Conservation (phyloP, 2,888 invertebrate genomes). For the Galerucella nymphaeae region DNA sequence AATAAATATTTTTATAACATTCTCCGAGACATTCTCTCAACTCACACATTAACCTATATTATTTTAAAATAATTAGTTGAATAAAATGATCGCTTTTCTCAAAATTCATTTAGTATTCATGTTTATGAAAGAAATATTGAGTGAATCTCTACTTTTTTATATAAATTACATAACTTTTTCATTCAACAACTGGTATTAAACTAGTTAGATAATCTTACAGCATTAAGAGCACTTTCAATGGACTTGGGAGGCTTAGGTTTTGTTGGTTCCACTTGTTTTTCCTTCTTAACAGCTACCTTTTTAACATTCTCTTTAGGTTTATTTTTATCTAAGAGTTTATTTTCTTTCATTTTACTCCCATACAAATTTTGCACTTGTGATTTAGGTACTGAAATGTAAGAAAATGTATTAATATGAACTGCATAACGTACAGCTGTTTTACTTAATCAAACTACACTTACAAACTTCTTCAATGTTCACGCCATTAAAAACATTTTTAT, state of each 20-base stretch:
- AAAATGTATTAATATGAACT: not conserved
- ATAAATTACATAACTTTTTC: not conserved
- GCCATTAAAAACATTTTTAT: conserved; percentile 58
- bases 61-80: too few relatives aligned
- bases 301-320: conserved; percentile 66
- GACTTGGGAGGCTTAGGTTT: conserved; percentile 76
- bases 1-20: not conserved
- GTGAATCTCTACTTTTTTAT: not conserved
- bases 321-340: conserved; percentile 68
- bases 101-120: too few relatives aligned
- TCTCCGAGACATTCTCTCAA: too few relatives aligned
- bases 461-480: conserved; percentile 81
- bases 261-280: conserved; percentile 65
- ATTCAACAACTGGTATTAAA: not conserved
- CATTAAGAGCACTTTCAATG: conserved; percentile 72
- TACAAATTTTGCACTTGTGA: conserved; percentile 77
- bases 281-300: conserved; percentile 55
- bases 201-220: conserved; percentile 60
- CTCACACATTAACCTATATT: too few relatives aligned
- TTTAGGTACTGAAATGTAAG: conserved; percentile 71
- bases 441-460: conserved; percentile 65
- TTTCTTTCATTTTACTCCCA: conserved; percentile 70
- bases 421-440: conserved; percentile 14
- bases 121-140: too few relatives aligned
- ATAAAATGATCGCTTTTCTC: too few relatives aligned